These are phyloP conservation scores for Calephelis nemesis DNA, from an alignment of 1,140 invertebrate species.

Conservation along the genomic window DNA sequence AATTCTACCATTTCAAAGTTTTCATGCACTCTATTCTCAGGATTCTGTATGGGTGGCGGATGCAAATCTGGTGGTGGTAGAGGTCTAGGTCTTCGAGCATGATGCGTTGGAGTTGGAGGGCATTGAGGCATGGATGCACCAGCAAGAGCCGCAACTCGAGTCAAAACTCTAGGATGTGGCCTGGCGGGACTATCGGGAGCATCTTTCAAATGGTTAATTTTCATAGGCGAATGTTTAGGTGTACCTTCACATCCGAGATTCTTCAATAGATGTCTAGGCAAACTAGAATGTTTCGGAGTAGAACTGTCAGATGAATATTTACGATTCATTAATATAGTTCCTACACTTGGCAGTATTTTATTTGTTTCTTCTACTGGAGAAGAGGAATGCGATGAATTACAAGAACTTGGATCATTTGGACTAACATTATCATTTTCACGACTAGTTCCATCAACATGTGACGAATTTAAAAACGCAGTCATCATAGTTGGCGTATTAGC, in stretches of 20 bases:
- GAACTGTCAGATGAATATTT: conserved; percentile 66
- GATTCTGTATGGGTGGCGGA: conserved; percentile 69
- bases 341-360: conserved; percentile 55
- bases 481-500: conserved; percentile 76
- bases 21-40: conserved; percentile 34
- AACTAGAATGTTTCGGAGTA: conserved; percentile 73
- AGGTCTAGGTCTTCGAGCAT: conserved; percentile 82
- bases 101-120: conserved; percentile 91
- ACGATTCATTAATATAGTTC: conserved; percentile 65
- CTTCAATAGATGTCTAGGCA: conserved; percentile 67
- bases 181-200: conserved; percentile 68
- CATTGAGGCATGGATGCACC: conserved; percentile 76
- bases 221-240: conserved; percentile 65
- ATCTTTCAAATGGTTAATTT: conserved; percentile 47
- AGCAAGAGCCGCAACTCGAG: conserved; percentile 75
- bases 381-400: conserved; percentile 65
- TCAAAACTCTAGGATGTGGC: conserved; percentile 80
- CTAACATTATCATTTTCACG: conserved; percentile 52
- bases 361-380: conserved; percentile 63
- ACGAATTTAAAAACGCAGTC: conserved; percentile 77
- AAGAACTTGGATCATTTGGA: conserved; percentile 60
- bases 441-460: conserved; percentile 57
- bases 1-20: conserved; percentile 73
- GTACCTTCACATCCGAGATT: conserved; percentile 64
- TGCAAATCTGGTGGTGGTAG: conserved; percentile 74